phyloP scores from a whole-genome alignment of 2,797 vertebrate species.

The Apodemus agrarius region DNA sequence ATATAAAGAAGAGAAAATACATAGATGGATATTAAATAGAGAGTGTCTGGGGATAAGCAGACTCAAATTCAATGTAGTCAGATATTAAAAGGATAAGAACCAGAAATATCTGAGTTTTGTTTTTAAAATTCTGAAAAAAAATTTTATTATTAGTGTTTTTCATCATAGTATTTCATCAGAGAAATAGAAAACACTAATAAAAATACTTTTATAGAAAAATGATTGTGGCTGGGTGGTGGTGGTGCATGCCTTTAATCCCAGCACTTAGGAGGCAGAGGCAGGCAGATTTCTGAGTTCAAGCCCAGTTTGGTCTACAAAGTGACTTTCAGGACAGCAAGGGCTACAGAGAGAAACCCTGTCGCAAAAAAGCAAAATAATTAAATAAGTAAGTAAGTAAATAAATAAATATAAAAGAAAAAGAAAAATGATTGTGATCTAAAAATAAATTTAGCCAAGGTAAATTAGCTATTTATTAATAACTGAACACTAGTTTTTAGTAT shows the following conservation, averaged over 20 bases:
- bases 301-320: no score
- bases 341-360: no score
- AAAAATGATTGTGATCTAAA: background rate
- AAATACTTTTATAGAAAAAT: no score
- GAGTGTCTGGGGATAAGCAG: background rate
- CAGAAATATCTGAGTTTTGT: background rate
- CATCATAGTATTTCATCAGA: background rate
- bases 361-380: no score
- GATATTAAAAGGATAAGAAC: background rate
- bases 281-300: no score
- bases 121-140: background rate
- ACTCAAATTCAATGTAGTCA: fast-evolving
- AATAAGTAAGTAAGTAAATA: no score
- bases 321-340: no score
- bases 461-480: background rate
- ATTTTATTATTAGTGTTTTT: background rate
- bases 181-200: background rate
- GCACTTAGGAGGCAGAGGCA: no score
- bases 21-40: background rate
- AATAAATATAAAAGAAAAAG: no score
- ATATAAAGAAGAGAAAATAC: background rate
- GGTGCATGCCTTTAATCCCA: no score
- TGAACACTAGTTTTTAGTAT: background rate
- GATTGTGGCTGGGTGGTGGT: no score
- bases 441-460: background rate